Base-by-base conservation (phyloP, 1,140 invertebrate species). In the Globodera rostochiensis region DNA sequence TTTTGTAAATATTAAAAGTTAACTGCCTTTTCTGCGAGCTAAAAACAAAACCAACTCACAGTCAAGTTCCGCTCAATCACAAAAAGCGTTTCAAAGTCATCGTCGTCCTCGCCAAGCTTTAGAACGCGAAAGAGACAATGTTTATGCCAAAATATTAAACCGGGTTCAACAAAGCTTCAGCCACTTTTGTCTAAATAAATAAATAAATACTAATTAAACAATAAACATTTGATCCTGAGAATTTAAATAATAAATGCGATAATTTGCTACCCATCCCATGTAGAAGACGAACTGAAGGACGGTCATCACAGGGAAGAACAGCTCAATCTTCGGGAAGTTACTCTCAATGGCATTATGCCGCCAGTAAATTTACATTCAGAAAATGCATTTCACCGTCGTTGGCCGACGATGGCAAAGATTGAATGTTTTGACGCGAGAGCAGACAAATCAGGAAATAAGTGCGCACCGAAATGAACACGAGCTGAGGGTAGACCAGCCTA, bases 81-180 rank as follows among this genome's bases (percentile, higher is more conserved):
- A 21, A 66, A 66, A 66, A 66, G 60, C 60, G 60, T 66, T 21
- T 66, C 60, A 15, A 66, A 66, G 36, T 36, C 36, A 36, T 36
- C 36, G 36, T 36, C 36, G 36, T 36, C 36, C 36, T 36, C 36
- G 2, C 36, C 36, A 36, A 36, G 36, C 36, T 36, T 25, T 36
- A 36, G 36, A 36, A 36, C 36, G 9, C 11, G n/a, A 85, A 87
- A 53, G 36, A 1, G 36, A 36, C 36, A 36, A 36, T 36, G 36
- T 36, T 87, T 84, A 36, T 82, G 78, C 19, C 45, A 9, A 71
- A 82, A 64, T 86, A 77, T 71, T 85, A 87, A 6, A 90, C 73
- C 11, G 88, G 88, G 76, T 89, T 89, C 21, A 89, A 76, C 21
- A 89, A 66, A 3, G 87, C 86, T 80, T 90, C 88, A 19, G 88